Conservation (phyloP, 2,113 vertebrate species). For the Sylvietta virens region DNA sequence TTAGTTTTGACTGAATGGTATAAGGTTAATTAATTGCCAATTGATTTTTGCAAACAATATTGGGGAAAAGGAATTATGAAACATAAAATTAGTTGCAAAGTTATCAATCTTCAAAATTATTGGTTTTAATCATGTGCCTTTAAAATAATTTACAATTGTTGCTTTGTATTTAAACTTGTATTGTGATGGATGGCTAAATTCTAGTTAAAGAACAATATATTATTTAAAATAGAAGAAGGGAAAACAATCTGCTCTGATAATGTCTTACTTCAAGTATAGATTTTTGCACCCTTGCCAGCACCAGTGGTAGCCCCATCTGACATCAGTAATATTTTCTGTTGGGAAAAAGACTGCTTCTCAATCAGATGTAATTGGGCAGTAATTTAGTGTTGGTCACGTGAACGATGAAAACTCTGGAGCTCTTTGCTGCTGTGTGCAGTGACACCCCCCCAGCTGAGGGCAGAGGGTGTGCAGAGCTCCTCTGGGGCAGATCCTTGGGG, state of each 20-base stretch:
- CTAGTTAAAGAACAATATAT: neutral
- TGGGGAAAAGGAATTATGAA: neutral
- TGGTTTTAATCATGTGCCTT: neutral
- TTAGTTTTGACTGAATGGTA: neutral
- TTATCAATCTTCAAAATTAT: neutral
- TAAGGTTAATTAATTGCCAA: neutral
- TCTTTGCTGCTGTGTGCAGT: neutral
- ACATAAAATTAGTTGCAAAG: neutral
- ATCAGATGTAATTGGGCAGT: neutral
- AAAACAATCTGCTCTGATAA: neutral
- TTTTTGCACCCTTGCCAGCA: neutral
- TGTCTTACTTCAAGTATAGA: neutral
- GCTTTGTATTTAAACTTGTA: neutral
- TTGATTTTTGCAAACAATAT: neutral
- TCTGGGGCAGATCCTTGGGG: fast-evolving
- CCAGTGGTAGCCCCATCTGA: neutral
- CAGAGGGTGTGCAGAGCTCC: fast-evolving
- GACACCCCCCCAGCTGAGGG: neutral
- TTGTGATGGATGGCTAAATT: neutral
- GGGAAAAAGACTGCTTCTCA: neutral
- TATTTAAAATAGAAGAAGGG: neutral
- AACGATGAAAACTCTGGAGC: neutral
- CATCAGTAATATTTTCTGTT: neutral
- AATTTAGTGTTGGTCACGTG: fast-evolving
- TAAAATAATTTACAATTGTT: neutral